Percentiles rank a stretch among this genome's conserved stretches.
phyloP scores from a whole-genome alignment of 2,888 invertebrate genomes.

The Drosophila macrothrix region DNA sequence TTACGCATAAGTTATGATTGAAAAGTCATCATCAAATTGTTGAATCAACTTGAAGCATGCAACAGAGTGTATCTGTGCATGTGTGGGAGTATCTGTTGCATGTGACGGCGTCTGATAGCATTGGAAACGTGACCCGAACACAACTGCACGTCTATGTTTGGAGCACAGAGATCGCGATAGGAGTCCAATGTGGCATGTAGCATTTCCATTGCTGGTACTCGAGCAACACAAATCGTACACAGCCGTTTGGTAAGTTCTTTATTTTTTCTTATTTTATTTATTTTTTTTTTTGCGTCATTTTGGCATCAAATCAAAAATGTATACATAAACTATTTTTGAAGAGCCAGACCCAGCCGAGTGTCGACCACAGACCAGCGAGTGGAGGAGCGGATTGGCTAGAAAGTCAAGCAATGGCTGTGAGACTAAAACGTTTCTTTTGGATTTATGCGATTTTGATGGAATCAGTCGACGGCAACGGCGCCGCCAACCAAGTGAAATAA shows the following conservation, averaged over 20 bases:
- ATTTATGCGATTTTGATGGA: conserved; percentile 80
- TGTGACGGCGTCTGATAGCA: not conserved
- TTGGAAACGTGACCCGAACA: conserved; percentile 7
- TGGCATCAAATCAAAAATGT: conserved; percentile 80
- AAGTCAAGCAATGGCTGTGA: conserved; percentile 41
- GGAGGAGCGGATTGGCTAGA: conserved; percentile 27
- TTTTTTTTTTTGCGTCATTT: conserved; percentile 62
- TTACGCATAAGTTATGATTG: not conserved
- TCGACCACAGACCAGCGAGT: not conserved
- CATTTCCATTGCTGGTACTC: conserved; percentile 32
- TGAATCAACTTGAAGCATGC: not conserved
- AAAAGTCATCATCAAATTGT: not conserved
- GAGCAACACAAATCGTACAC: not conserved
- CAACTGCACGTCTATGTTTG: conserved; percentile 5
- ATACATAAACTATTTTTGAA: conserved; percentile 78
- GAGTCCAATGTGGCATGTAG: conserved; percentile 26
- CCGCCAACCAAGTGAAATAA: conserved; percentile 37
- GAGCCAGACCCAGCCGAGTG: conserved; percentile 30
- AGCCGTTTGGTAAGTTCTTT: conserved; percentile 44
- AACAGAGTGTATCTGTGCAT: not conserved
- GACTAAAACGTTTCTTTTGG: conserved; percentile 74
- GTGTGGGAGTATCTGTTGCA: conserved; percentile 7
- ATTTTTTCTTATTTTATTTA: conserved; percentile 7
- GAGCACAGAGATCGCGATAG: not conserved
- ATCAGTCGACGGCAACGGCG: conserved; percentile 60